Base-by-base conservation (phyloP, 2,797 vertebrate genomes). In the Eulemur mongoz region DNA sequence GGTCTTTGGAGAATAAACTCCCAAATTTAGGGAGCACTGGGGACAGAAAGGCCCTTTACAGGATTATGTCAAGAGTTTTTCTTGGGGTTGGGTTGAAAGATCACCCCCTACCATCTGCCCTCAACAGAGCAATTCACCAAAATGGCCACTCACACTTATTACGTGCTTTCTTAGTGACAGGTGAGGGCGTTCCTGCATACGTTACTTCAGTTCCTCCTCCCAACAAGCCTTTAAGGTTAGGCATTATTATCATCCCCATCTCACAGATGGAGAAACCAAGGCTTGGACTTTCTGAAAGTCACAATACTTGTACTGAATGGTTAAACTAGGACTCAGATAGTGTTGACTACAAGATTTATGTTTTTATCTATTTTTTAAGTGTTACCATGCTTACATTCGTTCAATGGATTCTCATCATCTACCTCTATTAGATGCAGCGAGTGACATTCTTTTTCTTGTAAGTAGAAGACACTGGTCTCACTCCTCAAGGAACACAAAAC, bases 231-330 rank as follows among this genome's bases (percentile, higher is more conserved):
- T 23, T 63, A 50, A 61, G n/a, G 52, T 14, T 11, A 76, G 22
- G 13, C 5, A 78, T 25, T 25, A 63, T 80, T 75, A 94, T 50
- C 35, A 83, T 38, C 50, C 8, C 35, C 52, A 70, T 35, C 92
- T 97, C 86, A 94, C 2, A 22, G 72, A 67, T 32, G 40, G 76
- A 43, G 40, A 96, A 52, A 91, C 0, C 12, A 12, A 94, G 35
- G 27, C 9, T 78, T 92, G 1, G 13, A 83, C 0, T 0, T 96
- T 35, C 50, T 35, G 23, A 84, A 69, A 40, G 8, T n/a, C 90
- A 54, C 3, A 57, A 23, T 15, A 13, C 0, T 2, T 57, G 59
- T 59, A 95, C 22, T 14, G 65, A 32, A 27, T 0, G n/a, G 20
- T n/a, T 50, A 63, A 91, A 38, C 13, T 25, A 59, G 59, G 9